Evolutionary conservation across 2,797 vertebrate species (phyloP), one percentile per base, ranked within the genome.

Genomic region (Mastacembelus armatus): DNA sequence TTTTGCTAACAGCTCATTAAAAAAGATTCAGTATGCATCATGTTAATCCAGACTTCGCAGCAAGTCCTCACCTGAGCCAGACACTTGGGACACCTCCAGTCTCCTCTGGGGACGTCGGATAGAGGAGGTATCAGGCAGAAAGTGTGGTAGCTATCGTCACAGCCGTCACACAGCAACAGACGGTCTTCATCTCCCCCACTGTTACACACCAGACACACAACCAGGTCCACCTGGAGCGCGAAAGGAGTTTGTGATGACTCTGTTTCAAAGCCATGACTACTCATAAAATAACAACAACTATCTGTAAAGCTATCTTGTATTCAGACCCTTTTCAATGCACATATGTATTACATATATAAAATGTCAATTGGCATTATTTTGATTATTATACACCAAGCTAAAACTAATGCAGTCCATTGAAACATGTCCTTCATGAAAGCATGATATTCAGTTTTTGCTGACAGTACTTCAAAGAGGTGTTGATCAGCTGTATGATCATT

Each of bases 61-160:
- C 26, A 61, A 15, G 18, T 54, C 16, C 78, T 93, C 90, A 99
- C 98, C 96, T 98, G 96, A 90, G 96, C 94, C 90, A 99, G 86
- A 92, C 98, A 99, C 86, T 97, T 97, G 76, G 98, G 98, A 81
- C 98, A 99, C 80, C 98, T 93, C 97, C 98, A 98, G 86, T 99
- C 98, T 79, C 98, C 97, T 83, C 93, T 98, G 62, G 98, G 97
- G 64, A 98, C 95, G 19, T 98, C 96, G 1, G 93, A 91, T 33
- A 99, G 96, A 3, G 97, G 94, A 8, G 97, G 98, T 76, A 99
- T 94, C 76, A 99, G 92, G 81, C 98, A 99, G 71, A 98, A 99
- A 7, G 97, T 99, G 81, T 99, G 97, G 90, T 98, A 99, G 84
- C 97, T 99, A 89, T 98, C 97, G 40, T 99, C 98, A 86, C 97